Conservation (phyloP, 2,797 vertebrate species). For the Cirrhinus molitorella region DNA sequence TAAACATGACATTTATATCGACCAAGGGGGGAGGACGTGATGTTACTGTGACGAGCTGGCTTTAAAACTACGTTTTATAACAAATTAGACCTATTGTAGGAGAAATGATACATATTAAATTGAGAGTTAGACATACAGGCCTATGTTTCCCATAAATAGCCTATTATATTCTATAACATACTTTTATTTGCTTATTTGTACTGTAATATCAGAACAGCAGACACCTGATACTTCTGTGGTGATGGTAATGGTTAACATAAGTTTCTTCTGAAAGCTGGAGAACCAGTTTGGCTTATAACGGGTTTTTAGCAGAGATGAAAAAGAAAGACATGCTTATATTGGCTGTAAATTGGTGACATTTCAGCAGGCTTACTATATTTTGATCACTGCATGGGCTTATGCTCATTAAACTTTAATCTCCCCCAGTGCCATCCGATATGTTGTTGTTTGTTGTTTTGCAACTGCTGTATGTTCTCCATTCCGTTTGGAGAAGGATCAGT, state of each 20-base stretch:
- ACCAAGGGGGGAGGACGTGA: background rate
- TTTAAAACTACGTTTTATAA: background rate
- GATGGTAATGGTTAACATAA: background rate
- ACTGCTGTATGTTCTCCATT: background rate
- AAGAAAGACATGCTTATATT: background rate
- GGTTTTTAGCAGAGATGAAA: conserved; percentile 7
- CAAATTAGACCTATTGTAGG: background rate
- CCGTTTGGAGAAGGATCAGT: background rate
- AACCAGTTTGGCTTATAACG: conserved; percentile 44
- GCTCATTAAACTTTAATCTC: conserved; percentile 6
- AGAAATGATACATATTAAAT: background rate
- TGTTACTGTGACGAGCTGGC: background rate
- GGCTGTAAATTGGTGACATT: background rate
- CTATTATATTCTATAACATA: background rate
- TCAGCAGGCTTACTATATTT: background rate
- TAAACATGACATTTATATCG: background rate
- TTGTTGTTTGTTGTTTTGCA: conserved; percentile 6
- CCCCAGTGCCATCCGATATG: background rate
- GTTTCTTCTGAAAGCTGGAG: conserved; percentile 40
- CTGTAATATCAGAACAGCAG: conserved; percentile 28
- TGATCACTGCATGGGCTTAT: background rate
- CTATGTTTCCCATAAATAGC: background rate
- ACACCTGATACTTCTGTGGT: conserved; percentile 50
- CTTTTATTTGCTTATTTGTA: background rate
- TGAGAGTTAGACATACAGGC: background rate